phyloP scores from a whole-genome alignment of 37 sponge, comb jelly and placozoan genomes.

The Haliclona indistincta region DNA sequence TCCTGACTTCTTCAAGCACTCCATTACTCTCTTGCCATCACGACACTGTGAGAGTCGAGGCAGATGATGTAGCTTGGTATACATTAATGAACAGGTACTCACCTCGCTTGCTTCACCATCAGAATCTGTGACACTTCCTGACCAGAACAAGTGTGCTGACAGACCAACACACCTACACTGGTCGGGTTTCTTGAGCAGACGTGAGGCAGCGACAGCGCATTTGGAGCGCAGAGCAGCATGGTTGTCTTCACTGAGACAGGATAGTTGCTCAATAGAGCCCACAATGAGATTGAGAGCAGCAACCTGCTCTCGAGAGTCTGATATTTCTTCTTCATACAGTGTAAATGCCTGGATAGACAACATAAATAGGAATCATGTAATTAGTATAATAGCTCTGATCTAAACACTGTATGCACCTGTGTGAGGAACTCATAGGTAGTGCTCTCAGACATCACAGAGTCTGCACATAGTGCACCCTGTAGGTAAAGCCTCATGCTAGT shows the following conservation, averaged over 20 bases:
- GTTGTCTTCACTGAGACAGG: slow-evolving; percentile 95
- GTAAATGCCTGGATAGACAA: slow-evolving; percentile 73
- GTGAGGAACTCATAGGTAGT: slow-evolving; percentile 96
- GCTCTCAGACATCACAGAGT: slow-evolving; percentile 81
- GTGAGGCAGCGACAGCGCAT: slow-evolving; percentile 85
- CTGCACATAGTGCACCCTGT: slow-evolving; percentile 95
- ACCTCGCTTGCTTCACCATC: slow-evolving; percentile 30
- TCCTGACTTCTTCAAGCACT: slow-evolving; percentile 93
- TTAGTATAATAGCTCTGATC: neutral
- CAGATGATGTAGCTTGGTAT: neutral
- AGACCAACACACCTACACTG: slow-evolving; percentile 92
- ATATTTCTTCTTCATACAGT: slow-evolving; percentile 94
- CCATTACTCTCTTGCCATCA: slow-evolving; percentile 88
- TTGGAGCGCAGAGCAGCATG: slow-evolving; percentile 94
- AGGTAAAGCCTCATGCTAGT: slow-evolving; percentile 86
- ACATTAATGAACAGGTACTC: slow-evolving; percentile 8
- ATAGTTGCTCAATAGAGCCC: slow-evolving; percentile 87
- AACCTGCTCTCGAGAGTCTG: slow-evolving; percentile 92
- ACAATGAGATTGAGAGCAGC: slow-evolving; percentile 87
- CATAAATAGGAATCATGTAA: neutral
- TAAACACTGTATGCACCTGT: slow-evolving; percentile 64
- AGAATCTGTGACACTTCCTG: slow-evolving; percentile 49
- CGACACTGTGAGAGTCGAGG: slow-evolving; percentile 39
- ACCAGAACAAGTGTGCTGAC: slow-evolving; percentile 98
- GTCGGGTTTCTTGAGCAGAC: slow-evolving; percentile 97